Conservation (phyloP, 2,113 vertebrate species). For the Scartelaos histophorus region DNA sequence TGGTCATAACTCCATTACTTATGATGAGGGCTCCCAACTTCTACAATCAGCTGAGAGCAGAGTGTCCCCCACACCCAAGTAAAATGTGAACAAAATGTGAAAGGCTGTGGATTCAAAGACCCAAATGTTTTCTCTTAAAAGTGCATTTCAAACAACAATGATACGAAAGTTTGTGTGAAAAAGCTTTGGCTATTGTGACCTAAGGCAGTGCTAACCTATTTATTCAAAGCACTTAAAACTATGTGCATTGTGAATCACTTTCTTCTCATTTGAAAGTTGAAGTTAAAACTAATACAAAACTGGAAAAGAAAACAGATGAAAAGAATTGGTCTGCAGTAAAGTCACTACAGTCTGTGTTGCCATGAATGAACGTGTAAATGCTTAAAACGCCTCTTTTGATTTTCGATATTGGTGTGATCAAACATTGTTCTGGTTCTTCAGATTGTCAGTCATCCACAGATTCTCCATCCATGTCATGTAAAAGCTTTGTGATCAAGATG, state of each 20-base stretch:
- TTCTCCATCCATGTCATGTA: constrained; percentile 42
- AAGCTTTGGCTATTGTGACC: no score
- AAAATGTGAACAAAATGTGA: no score
- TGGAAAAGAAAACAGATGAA: not conserved
- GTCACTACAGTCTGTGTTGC: constrained; percentile 5
- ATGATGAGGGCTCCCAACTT: constrained; percentile 36
- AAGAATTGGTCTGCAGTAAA: not conserved
- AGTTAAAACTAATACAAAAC: not conserved
- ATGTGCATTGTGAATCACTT: no score
- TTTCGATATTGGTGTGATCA: constrained; percentile 49
- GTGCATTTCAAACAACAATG: no score
- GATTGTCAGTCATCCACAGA: constrained; percentile 38
- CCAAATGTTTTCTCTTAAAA: no score
- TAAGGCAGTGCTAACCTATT: no score
- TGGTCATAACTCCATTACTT: constrained; percentile 41
- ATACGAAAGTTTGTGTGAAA: no score
- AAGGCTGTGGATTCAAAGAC: no score
- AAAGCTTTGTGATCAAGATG: constrained; percentile 55
- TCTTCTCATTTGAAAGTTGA: not conserved
- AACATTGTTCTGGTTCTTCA: constrained; percentile 30
- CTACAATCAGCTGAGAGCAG: constrained; percentile 15
- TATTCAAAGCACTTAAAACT: no score
- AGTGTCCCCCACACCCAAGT: not conserved
- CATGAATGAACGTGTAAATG: constrained; percentile 14
- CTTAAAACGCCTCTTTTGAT: constrained; percentile 16